Base-by-base conservation (phyloP, 2,113 vertebrate genomes). In the Pionites leucogaster region DNA sequence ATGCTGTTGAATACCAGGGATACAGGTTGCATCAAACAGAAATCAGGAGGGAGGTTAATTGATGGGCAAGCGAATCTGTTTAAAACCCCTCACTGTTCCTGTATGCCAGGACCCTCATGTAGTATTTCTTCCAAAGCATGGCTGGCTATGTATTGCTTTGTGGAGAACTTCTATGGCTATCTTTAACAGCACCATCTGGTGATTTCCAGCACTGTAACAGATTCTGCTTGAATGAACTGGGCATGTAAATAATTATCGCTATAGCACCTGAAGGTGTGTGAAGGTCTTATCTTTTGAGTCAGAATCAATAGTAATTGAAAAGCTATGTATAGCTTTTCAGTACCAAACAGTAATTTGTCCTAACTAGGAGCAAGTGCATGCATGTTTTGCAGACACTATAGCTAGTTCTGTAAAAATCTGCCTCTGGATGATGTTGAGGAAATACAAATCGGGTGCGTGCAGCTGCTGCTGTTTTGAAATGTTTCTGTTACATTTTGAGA, bases 401-500 rank as follows among this genome's bases (percentile, higher is more conserved):
- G 60, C 18, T 28, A 63, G 24, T 69, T 86, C 72, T 83, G 55
- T 65, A 71, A 92, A 93, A 88, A 65, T 82, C 39, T 2, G 1
- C 72, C 64, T 81, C 64, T 83, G 29, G 57, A 71, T 65, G 68
- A 78, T 91, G 81, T 68, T 75, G 59, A 90, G n/a, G 53, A 91
- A 94, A 92, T 57, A 84, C 53, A 77, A 82, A 72, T 42, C 28
- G 49, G 57, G 75, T 87, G 63, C 27, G 1, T 77, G 83, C 86
- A 96, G 95, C 94, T 97, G 91, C 92, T 96, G 82, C 81, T 97
- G 94, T 96, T 98, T 97, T 96, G 94, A 96, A 97, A 97, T 3
- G 64, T 93, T 98, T 97, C 94, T 82, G 94, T 92, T 97, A 95
- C 83, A 94, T 95, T 97, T 96, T 96, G 93, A 97, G 96, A 92